Evolutionary conservation across 2,888 invertebrate species (phyloP), one percentile per base, ranked within the genome.

Genomic region (Agrochola circellaris): DNA sequence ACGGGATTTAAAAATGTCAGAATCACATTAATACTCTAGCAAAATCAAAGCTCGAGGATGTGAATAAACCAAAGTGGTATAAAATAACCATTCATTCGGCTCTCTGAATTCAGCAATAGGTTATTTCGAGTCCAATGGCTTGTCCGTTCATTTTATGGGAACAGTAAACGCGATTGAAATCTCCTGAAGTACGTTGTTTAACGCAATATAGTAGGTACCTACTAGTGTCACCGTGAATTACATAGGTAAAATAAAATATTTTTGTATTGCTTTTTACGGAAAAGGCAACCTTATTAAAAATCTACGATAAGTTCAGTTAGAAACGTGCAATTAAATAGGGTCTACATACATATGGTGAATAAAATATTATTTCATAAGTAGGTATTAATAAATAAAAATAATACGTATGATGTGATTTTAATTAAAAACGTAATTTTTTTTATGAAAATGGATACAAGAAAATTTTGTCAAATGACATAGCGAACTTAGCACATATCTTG

Each of bases 401-500:
- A 17, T 56, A 45, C 45, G 0, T 13, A 30, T 20, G 0, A 8
- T 7, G 13, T 66, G 3, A n/a, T n/a, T 38, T 34, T 2, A 34
- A 34, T 34, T 17, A 7, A 17, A 54, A n/a, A 56, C 0, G 17
- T 15, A 5, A 0, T 17, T 45, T 66, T 30, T 48, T 20, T 4
- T 1, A 30, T 30, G 8, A 48, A 7, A 17, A 68, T n/a, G 0
- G 34, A 17, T 34, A 11, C 0, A 2, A 56, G 11, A n/a, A n/a
- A 68, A 67, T 38, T 34, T 0, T 15, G n/a, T 26, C 11, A 26
- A 45, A 65, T 51, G 8, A 13, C 38, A 66, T 45, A 58, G 61
- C 26, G 15, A 42, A n/a, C 67, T 54, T 54, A 48, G 64, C 66
- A 67, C 11, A 87, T 92, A 94, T 95, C 94, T 90, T 74, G 65